Conservation (phyloP, 2,888 invertebrate genomes). For the Sclerodermus sp. region DNA sequence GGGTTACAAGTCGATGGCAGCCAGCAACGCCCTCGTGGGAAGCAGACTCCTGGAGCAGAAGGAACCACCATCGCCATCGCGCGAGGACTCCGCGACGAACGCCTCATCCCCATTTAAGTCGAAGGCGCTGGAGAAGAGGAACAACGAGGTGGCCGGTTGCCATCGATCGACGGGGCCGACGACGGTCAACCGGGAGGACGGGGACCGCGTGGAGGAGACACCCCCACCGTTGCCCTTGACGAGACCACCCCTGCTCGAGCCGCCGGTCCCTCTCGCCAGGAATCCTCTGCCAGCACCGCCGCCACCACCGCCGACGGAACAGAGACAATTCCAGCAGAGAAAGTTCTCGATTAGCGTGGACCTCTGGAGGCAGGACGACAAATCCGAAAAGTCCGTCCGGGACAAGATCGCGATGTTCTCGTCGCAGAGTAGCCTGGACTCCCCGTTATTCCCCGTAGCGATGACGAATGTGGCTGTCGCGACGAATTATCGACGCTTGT, state of each 20-base stretch:
- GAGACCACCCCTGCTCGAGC: constrained; percentile 44
- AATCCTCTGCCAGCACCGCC: no score
- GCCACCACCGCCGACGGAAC: constrained; percentile 7
- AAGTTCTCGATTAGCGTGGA: constrained; percentile 51
- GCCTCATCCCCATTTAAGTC: no score
- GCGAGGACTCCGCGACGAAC: no score
- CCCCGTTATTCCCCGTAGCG: constrained; percentile 38
- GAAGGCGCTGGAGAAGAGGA: constrained; percentile 82
- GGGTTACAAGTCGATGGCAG: background rate
- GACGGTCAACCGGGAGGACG: constrained; percentile 13
- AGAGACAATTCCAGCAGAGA: constrained; percentile 18
- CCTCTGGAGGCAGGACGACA: constrained; percentile 73
- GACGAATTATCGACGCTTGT: constrained; percentile 56
- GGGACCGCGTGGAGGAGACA: constrained; percentile 11
- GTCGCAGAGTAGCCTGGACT: constrained; percentile 42
- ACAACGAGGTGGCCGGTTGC: constrained; percentile 75
- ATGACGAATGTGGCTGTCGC: constrained; percentile 49
- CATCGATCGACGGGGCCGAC: constrained; percentile 58
- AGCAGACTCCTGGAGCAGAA: no score
- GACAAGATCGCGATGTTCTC: constrained; percentile 90
- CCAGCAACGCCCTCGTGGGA: no score
- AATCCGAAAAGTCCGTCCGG: constrained; percentile 78
- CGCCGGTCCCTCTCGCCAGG: constrained; percentile 6
- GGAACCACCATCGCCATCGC: no score
- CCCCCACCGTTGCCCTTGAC: constrained; percentile 53